Conservation (phyloP, 2,113 vertebrate genomes). For the crab-eating macaque (Macaca fascicularis) region DNA sequence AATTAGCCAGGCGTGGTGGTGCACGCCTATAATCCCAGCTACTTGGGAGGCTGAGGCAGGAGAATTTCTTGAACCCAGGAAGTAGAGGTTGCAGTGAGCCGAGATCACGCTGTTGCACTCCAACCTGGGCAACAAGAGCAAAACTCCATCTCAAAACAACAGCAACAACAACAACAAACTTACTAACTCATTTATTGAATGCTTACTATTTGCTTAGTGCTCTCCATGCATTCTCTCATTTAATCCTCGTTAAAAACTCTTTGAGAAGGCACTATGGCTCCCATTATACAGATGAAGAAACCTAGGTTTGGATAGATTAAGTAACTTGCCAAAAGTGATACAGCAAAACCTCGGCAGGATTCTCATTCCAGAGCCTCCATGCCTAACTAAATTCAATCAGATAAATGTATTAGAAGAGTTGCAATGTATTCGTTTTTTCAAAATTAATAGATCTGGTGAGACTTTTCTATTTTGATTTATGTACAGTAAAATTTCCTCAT, state of each 20-base stretch:
- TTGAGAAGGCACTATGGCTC: neutral
- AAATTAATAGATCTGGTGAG: conserved; percentile 2
- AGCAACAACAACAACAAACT: neutral
- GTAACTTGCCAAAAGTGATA: neutral
- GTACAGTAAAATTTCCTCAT: neutral
- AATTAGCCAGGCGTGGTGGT: too few relatives aligned
- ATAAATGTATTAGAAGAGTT: conserved; percentile 1
- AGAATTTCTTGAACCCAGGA: too few relatives aligned
- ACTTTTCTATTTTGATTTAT: neutral
- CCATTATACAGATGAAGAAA: conserved; percentile 7
- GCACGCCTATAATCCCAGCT: too few relatives aligned
- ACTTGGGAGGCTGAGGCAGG: too few relatives aligned
- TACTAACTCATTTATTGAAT: neutral
- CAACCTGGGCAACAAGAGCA: too few relatives aligned
- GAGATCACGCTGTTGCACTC: too few relatives aligned
- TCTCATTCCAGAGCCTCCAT: neutral
- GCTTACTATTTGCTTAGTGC: neutral
- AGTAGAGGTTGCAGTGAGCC: too few relatives aligned
- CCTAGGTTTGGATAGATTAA: neutral
- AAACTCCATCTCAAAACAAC: too few relatives aligned
- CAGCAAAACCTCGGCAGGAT: neutral
- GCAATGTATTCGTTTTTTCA: conserved; percentile 5
- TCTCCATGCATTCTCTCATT: conserved; percentile 3
- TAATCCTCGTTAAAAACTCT: neutral
- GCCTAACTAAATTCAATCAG: neutral